Percentiles rank a stretch among this genome's conserved stretches.
Evolutionary conservation across 2,113 vertebrate genomes (phyloP).

Genomic region (Pelvicachromis taeniatus): DNA sequence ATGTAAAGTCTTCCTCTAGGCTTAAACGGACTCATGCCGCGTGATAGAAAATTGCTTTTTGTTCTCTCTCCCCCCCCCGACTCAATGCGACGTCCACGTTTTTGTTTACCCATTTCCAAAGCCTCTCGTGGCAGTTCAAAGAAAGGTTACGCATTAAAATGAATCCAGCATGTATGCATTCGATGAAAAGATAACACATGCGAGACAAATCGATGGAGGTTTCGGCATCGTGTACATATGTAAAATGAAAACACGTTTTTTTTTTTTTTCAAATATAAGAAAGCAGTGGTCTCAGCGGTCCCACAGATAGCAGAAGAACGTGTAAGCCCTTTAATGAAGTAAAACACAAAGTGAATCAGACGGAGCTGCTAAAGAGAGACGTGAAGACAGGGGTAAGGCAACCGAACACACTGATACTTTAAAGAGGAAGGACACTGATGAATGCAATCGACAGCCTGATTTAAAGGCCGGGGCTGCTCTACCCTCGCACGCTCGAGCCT

Average conservation of each 20-base stretch:
- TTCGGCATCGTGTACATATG: background rate
- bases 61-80: background rate
- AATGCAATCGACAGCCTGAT: background rate
- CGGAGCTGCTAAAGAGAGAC: background rate
- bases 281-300: rapidly evolving
- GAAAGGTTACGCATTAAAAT: background rate
- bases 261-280: background rate
- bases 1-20: background rate
- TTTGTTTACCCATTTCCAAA: background rate
- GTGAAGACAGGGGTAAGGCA: background rate
- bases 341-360: background rate
- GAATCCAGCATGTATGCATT: background rate
- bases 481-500: background rate
- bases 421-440: background rate
- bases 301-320: background rate
- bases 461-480: background rate
- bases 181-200: background rate
- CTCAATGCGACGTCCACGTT: background rate
- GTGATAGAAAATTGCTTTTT: background rate
- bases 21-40: background rate
- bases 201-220: rapidly evolving
- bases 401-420: background rate
- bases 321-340: background rate
- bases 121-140: background rate
- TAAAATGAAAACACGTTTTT: background rate